These are phyloP conservation scores for Scaptomyza cyrtandrae DNA, from an alignment of 2,888 invertebrate genomes.

Conservation along the genomic window DNA sequence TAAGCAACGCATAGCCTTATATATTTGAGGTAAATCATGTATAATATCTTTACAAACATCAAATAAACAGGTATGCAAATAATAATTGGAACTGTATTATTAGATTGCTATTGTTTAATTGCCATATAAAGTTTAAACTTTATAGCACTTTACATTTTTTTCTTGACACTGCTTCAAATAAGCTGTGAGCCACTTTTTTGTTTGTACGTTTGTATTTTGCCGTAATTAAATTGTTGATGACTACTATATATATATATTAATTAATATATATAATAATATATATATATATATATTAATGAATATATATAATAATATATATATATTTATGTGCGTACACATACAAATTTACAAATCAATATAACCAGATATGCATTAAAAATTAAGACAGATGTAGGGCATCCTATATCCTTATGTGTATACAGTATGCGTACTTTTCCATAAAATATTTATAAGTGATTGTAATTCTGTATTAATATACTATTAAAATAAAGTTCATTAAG, in stretches of 20 bases:
- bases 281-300: slow-evolving; percentile 4
- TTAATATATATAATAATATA: not conserved
- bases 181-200: too few relatives aligned
- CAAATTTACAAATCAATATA: slow-evolving; percentile 3
- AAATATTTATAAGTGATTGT: slow-evolving; percentile 18
- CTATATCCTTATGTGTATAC: slow-evolving; percentile 14
- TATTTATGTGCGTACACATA: not conserved
- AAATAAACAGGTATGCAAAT: too few relatives aligned
- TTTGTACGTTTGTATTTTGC: not conserved
- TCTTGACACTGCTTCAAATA: not conserved
- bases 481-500: slow-evolving; percentile 24
- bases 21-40: too few relatives aligned
- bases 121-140: not conserved
- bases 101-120: not conserved
- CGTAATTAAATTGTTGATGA: slow-evolving; percentile 1
- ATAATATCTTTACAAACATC: too few relatives aligned
- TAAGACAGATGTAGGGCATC: not conserved
- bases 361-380: not conserved
- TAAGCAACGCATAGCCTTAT: not conserved
- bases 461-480: slow-evolving; percentile 17
- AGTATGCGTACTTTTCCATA: slow-evolving; percentile 3
- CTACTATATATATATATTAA: slow-evolving; percentile 8
- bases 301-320: too few relatives aligned
- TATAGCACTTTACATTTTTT: too few relatives aligned
- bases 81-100: not conserved